Evolutionary conservation across 2,113 vertebrate genomes (phyloP).

Genomic region (Aphyosemion australe): DNA sequence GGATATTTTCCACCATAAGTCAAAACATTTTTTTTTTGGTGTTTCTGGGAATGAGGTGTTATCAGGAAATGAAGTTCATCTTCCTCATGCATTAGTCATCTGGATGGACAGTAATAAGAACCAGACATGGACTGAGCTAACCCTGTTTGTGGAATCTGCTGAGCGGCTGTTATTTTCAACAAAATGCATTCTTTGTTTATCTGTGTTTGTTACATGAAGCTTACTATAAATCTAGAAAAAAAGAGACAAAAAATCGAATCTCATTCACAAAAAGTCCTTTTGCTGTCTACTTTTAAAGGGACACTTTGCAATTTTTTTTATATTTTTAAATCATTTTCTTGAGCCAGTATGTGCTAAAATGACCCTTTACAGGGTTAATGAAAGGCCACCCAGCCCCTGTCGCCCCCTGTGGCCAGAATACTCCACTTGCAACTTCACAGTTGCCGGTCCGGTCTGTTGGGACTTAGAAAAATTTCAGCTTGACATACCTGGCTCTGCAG

Average conservation of each 20-base stretch:
- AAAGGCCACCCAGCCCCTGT: too few species aligned
- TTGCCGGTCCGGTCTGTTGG: too few species aligned
- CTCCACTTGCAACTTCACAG: too few species aligned
- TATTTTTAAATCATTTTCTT: too few species aligned
- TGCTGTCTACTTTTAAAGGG: neutral
- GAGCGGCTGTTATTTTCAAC: slow-evolving; percentile 52
- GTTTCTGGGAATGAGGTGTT: slow-evolving; percentile 17
- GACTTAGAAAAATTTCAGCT: too few species aligned
- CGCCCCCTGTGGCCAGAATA: too few species aligned
- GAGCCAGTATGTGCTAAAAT: too few species aligned
- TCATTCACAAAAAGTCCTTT: neutral
- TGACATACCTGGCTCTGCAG: too few species aligned
- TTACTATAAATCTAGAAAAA: slow-evolving; percentile 11
- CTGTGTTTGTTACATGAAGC: slow-evolving; percentile 1
- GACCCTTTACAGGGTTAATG: too few species aligned
- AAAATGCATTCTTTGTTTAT: slow-evolving; percentile 55
- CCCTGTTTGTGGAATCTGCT: slow-evolving; percentile 57
- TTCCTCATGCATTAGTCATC: slow-evolving; percentile 63
- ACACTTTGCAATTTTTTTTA: neutral
- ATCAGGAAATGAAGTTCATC: slow-evolving; percentile 57
- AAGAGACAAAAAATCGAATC: neutral
- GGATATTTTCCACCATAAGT: neutral
- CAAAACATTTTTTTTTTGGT: neutral
- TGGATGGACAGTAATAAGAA: slow-evolving; percentile 66
- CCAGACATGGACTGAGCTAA: slow-evolving; percentile 69